phyloP scores from a whole-genome alignment of 2,888 invertebrate genomes.

The Eustalomyia histrio region DNA sequence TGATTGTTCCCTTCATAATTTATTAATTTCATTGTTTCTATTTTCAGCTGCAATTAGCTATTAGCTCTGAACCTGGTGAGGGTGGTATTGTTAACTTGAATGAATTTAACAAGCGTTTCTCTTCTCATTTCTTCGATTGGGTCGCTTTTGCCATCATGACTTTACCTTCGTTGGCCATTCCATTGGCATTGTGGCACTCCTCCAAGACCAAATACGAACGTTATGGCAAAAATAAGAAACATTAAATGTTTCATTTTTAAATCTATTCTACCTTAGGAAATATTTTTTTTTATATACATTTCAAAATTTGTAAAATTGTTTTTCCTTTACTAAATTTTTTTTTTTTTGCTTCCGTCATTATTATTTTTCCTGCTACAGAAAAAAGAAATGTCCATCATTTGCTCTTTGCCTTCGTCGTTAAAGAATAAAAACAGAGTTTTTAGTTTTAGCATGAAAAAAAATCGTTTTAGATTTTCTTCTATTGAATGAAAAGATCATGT shows the following conservation, averaged over 20 bases:
- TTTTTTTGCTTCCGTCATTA: conserved; percentile 20
- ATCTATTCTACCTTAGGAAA: conserved; percentile 15
- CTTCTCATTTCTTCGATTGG: conserved; percentile 98
- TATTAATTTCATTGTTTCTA: conserved; percentile 53
- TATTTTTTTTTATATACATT: conserved; percentile 28
- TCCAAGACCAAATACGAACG: conserved; percentile 97
- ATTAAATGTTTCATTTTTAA: conserved; percentile 69
- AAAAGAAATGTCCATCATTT: conserved; percentile 37
- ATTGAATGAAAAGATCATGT: conserved; percentile 32
- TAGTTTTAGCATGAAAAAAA: conserved; percentile 49
- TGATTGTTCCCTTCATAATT: neutral
- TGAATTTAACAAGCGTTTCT: conserved; percentile 97
- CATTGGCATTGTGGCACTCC: conserved; percentile 95
- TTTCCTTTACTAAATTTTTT: neutral
- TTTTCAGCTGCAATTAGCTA: conserved; percentile 85
- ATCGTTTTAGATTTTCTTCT: conserved; percentile 67
- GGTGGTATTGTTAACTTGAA: conserved; percentile 94
- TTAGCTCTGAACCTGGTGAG: conserved; percentile 96
- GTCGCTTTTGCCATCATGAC: conserved; percentile 98
- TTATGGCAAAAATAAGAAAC: conserved; percentile 86
- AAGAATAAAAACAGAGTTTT: conserved; percentile 25
- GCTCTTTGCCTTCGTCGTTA: conserved; percentile 16
- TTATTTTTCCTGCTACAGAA: conserved; percentile 33
- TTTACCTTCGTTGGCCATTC: conserved; percentile 95
- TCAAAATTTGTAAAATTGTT: conserved; percentile 30